These are phyloP conservation scores for Carposina sasakii DNA, from an alignment of 1,140 invertebrate species.

Conservation along the genomic window DNA sequence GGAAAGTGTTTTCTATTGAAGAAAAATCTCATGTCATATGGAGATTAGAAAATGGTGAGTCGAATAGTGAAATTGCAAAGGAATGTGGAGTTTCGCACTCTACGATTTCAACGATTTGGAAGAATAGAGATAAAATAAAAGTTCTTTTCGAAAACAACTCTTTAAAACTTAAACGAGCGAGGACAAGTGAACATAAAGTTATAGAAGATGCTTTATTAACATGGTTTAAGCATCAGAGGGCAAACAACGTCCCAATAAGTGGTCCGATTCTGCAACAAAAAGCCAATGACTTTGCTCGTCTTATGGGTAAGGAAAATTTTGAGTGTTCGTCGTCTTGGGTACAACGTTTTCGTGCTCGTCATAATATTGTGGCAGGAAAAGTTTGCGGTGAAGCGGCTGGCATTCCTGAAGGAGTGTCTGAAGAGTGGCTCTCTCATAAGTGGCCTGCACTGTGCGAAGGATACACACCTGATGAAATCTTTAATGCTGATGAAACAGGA, in stretches of 20 bases:
- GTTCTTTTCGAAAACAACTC: constrained; percentile 30
- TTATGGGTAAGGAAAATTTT: constrained; percentile 20
- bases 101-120: constrained; percentile 26
- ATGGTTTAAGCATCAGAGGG: constrained; percentile 27
- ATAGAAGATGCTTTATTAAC: constrained; percentile 30
- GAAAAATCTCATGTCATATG: constrained; percentile 25
- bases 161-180: constrained; percentile 32
- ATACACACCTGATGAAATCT: too few species aligned
- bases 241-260: constrained; percentile 25
- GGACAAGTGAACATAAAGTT: constrained; percentile 29
- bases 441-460: too few species aligned
- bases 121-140: constrained; percentile 29
- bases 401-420: too few species aligned
- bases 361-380: constrained; percentile 21
- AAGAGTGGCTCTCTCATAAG: too few species aligned
- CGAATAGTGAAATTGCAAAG: constrained; percentile 29
- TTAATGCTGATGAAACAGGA: constrained; percentile 13
- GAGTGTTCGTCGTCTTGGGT: constrained; percentile 25
- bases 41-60: constrained; percentile 23
- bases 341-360: constrained; percentile 17
- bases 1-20: constrained; percentile 29
- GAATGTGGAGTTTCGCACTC: constrained; percentile 27
- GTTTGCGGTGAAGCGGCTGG: too few species aligned
- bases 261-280: constrained; percentile 22
- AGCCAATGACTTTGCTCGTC: constrained; percentile 22